phyloP scores from a whole-genome alignment of 37 sponge, comb jelly and placozoan species.

The Dysidea cf. avara region DNA sequence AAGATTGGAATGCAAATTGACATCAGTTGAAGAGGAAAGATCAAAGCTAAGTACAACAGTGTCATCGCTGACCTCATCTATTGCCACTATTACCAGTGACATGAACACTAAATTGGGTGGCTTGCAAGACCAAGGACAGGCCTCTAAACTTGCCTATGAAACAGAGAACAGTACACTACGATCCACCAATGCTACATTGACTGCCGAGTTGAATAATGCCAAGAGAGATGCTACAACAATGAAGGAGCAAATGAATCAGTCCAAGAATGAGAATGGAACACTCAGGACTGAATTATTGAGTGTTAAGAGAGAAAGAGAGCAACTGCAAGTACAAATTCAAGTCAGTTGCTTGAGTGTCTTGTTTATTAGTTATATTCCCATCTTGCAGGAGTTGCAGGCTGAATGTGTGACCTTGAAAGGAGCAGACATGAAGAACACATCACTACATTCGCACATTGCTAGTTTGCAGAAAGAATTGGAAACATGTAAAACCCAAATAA shows the following conservation, averaged over 20 bases:
- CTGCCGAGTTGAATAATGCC: no score
- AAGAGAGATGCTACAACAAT: no score
- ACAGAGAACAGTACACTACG: no score
- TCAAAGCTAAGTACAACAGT: no score
- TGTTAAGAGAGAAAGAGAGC: neutral
- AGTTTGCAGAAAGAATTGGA: neutral
- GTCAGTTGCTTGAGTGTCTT: neutral
- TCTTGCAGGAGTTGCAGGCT: conserved; percentile 1
- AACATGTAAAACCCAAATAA: neutral
- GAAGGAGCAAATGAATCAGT: neutral
- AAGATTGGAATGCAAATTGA: no score
- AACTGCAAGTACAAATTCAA: neutral
- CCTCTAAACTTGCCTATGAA: no score
- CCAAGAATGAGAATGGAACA: conserved; percentile 7
- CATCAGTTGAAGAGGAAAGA: no score
- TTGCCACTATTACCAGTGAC: no score
- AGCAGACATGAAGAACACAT: neutral
- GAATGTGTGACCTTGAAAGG: conserved; percentile 5
- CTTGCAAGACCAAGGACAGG: no score
- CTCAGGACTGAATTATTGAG: conserved; percentile 22
- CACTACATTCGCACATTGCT: neutral
- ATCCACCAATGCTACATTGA: no score
- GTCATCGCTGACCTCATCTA: no score
- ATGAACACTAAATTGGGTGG: no score
- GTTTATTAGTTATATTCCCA: neutral